Base-by-base conservation (phyloP, 2,113 vertebrate species). In the Trogon surrucura region DNA sequence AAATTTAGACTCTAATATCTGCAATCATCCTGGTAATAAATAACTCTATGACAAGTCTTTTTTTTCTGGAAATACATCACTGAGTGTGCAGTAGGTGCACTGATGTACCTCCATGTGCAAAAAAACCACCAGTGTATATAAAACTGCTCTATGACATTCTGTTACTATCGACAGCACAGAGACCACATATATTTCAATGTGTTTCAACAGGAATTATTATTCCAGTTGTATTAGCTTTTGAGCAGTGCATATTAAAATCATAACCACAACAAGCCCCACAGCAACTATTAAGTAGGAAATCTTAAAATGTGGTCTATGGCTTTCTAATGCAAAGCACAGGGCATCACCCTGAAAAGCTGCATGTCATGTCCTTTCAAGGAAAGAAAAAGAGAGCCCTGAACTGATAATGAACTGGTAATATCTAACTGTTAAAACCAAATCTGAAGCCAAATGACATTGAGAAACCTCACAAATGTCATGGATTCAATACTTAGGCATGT, bases 161-260 rank as follows among this genome's bases (percentile, higher is more conserved):
- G 21, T 79, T 70, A 34, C 13, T 51, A 17, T 32, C 56, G 23
- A 13, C 14, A 32, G 23, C 21, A 38, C 9, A 45, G 29, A 13
- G 10, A 85, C 9, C 16, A 36, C 1, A 1, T 17, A 3, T 2
- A 1, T 57, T 70, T 44, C 21, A 69, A 8, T 14, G 47, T 29
- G 8, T 32, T 71, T 73, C 27, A 26, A 30, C 7, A 38, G 2
- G 47, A 61, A 67, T 81, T 87, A 20, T 58, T 66, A 73, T 74
- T 71, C 45, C 5, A 0, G 2, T 34, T 85, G 19, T 58, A 30
- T 29, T 75, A 5, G 0, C 23, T 91, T 56, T 34, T 32, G 29
- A 82, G 27, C 54, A 85, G 62, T 18, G 10, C 8, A 82, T 89
- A 82, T 85, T 82, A 75, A 91, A 91, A 61, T n/a, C 53, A 27